Conservation (phyloP, 2,797 vertebrate species). For the Gallinago stenura region DNA sequence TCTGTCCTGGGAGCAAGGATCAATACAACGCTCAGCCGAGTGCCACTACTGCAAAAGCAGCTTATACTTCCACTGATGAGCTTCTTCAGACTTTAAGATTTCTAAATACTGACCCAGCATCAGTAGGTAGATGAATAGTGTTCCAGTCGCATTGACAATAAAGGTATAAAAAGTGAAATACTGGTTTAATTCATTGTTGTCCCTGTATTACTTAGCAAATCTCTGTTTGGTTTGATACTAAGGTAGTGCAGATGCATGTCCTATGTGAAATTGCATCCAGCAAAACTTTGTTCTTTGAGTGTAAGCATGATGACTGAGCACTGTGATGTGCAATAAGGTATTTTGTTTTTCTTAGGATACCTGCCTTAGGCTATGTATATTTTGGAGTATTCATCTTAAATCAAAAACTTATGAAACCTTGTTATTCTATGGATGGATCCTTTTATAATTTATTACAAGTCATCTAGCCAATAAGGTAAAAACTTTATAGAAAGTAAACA, state of each 20-base stretch:
- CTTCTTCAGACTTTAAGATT: not conserved
- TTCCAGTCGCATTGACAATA: not conserved
- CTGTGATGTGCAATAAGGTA: fast-evolving
- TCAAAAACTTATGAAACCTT: not conserved
- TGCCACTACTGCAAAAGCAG: not conserved
- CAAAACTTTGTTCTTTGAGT: not conserved
- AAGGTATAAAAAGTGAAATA: not conserved
- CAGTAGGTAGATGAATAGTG: not conserved
- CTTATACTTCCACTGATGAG: not conserved
- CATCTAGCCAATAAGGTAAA: not conserved
- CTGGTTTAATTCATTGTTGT: not conserved
- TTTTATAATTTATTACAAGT: not conserved
- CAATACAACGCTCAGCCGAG: not conserved
- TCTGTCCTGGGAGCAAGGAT: not conserved
- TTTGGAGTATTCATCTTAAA: not conserved
- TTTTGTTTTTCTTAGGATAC: not conserved
- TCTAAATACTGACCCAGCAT: not conserved
- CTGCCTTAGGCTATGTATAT: not conserved
- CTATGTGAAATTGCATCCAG: not conserved
- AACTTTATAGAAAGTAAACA: not conserved
- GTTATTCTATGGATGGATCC: not conserved
- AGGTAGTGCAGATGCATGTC: not conserved
- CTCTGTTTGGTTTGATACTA: not conserved
- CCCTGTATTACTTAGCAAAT: not conserved
- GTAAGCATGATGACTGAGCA: not conserved